Conservation (phyloP, 1,140 invertebrate genomes). For the Bombus waltoni region DNA sequence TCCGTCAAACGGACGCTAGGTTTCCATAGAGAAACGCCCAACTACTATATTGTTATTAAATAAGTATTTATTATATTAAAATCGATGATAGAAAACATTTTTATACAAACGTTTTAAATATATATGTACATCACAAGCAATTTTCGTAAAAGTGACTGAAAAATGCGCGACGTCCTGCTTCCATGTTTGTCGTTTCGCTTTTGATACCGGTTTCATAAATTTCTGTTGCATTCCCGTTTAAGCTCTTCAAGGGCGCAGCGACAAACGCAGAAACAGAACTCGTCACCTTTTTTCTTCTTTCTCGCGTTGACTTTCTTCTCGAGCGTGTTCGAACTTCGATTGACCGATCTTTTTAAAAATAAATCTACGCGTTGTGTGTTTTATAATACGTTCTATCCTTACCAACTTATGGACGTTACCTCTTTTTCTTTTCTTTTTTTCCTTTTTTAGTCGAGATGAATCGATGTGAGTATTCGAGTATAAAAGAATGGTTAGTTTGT, state of each 20-base stretch:
- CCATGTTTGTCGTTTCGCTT: background rate
- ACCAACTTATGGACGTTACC: slow-evolving; percentile 14
- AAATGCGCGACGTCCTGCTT: slow-evolving; percentile 27
- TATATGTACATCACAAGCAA: slow-evolving; percentile 65
- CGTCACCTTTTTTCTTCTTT: slow-evolving; percentile 31
- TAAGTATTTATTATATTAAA: slow-evolving; percentile 81
- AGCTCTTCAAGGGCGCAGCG: background rate
- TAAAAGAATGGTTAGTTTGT: background rate
- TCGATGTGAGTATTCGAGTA: slow-evolving; percentile 4
- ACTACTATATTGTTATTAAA: slow-evolving; percentile 74
- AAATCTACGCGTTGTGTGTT: slow-evolving; percentile 17
- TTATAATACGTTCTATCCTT: slow-evolving; percentile 20
- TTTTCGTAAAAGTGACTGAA: slow-evolving; percentile 64
- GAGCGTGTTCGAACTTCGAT: background rate
- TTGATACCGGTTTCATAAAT: slow-evolving; percentile 15
- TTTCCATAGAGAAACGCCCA: slow-evolving; percentile 30
- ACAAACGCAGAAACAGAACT: slow-evolving; percentile 3
- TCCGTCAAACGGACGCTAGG: slow-evolving; percentile 43
- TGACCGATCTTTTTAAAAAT: slow-evolving; percentile 31
- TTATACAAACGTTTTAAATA: slow-evolving; percentile 75
- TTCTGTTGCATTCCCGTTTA: background rate
- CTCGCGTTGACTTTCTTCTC: slow-evolving; percentile 9
- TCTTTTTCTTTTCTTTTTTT: background rate
- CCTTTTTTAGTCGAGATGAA: background rate
- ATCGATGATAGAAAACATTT: slow-evolving; percentile 77